phyloP scores from a whole-genome alignment of 2,888 invertebrate species.

The Rutpela maculata region DNA sequence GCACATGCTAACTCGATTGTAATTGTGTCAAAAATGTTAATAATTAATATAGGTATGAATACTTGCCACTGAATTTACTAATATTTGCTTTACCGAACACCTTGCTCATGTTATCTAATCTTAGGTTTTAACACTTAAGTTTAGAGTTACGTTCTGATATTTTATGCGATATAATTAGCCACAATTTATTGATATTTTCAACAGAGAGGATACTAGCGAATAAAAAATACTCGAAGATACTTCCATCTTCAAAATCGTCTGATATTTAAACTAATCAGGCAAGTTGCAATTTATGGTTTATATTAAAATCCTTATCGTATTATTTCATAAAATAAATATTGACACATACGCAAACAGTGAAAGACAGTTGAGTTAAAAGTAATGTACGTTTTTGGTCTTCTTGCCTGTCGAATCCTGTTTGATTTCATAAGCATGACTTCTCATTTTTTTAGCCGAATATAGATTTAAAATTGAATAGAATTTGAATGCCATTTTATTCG shows the following conservation, averaged over 20 bases:
- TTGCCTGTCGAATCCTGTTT: too few relatives aligned
- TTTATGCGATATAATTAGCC: conserved; percentile 10
- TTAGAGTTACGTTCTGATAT: conserved; percentile 43
- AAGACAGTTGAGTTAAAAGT: conserved; percentile 8
- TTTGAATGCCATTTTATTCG: too few relatives aligned
- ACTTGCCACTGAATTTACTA: conserved; percentile 22
- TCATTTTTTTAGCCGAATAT: too few relatives aligned
- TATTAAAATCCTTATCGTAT: conserved; percentile 17
- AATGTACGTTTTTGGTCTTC: neutral
- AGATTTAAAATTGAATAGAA: too few relatives aligned
- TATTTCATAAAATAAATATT: conserved; percentile 33
- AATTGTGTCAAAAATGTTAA: conserved; percentile 12
- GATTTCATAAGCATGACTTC: too few relatives aligned
- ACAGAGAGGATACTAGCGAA: neutral
- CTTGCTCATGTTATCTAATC: conserved; percentile 51
- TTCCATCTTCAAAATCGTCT: neutral
- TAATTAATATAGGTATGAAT: neutral
- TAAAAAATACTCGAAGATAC: neutral
- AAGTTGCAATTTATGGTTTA: neutral
- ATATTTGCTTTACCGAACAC: conserved; percentile 28
- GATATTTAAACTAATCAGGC: conserved; percentile 6
- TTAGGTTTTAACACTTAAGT: conserved; percentile 45
- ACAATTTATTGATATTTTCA: conserved; percentile 8
- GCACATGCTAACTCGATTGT: conserved; percentile 6
- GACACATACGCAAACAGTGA: conserved; percentile 20